Percentiles rank a stretch among this genome's conserved stretches.
phyloP scores from a whole-genome alignment of 2,113 vertebrate genomes.

The Monarcha castaneiventris region DNA sequence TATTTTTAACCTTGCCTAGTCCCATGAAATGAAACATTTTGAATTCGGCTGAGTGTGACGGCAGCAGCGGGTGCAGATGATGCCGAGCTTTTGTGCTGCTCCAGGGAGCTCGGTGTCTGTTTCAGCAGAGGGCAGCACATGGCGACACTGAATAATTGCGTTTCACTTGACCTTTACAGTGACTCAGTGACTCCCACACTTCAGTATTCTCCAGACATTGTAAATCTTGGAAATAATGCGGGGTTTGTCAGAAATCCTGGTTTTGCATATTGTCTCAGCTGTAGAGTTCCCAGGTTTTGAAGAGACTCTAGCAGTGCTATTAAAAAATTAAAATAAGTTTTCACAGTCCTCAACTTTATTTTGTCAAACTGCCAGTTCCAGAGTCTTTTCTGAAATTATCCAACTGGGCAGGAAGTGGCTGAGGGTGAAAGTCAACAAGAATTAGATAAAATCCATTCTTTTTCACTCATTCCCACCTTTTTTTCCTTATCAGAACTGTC shows the following conservation, averaged over 20 bases:
- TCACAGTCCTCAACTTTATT: background rate
- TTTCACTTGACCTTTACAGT: conserved; percentile 1
- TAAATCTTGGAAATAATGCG: background rate
- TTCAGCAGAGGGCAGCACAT: conserved; percentile 47
- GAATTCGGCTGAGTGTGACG: background rate
- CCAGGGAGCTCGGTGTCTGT: background rate
- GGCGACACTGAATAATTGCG: background rate
- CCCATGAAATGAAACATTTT: background rate
- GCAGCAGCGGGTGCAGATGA: background rate
- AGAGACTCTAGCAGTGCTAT: background rate
- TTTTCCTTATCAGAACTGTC: background rate
- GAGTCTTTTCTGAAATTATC: background rate
- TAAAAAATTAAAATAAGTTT: background rate
- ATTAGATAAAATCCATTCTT: background rate
- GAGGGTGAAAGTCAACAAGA: background rate
- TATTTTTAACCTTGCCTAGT: background rate
- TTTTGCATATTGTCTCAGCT: background rate
- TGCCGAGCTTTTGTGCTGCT: background rate
- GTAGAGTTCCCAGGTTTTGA: background rate
- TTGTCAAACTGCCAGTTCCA: background rate
- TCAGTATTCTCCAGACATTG: background rate
- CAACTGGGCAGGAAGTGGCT: background rate
- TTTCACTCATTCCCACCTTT: background rate
- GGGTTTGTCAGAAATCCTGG: background rate
- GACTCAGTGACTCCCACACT: conserved; percentile 5